Percentiles rank a stretch among this genome's conserved stretches.
Evolutionary conservation across 2,888 invertebrate species (phyloP).

Genomic region (Biston stratarius): DNA sequence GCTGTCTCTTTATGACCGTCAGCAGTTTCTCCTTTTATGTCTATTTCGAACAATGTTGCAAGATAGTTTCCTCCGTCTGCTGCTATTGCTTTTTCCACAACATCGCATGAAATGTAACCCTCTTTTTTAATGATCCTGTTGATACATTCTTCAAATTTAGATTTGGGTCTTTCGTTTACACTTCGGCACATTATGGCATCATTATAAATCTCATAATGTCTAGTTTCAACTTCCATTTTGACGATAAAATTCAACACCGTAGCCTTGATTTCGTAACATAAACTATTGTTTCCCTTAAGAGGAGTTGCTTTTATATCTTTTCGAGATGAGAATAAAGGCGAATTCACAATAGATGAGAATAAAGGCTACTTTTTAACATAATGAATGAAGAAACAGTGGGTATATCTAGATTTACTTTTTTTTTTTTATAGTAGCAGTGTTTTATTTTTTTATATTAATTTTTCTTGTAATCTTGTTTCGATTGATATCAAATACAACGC

Average conservation of each 20-base stretch:
- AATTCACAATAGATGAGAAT: slow-evolving; percentile 2
- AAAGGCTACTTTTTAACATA: background rate
- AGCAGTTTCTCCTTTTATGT: slow-evolving; percentile 58
- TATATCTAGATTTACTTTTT: background rate
- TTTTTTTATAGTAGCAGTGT: too few relatives aligned
- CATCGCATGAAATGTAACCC: slow-evolving; percentile 49
- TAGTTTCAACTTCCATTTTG: slow-evolving; percentile 30
- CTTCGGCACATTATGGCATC: slow-evolving; percentile 6
- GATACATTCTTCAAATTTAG: slow-evolving; percentile 45
- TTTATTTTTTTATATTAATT: too few relatives aligned
- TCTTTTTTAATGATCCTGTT: slow-evolving; percentile 46
- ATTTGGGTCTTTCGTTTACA: background rate
- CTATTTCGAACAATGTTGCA: slow-evolving; percentile 56
- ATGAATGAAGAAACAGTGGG: background rate
- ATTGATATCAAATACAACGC: too few relatives aligned
- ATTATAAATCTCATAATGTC: slow-evolving; percentile 20
- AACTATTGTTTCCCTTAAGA: background rate
- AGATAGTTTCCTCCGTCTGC: slow-evolving; percentile 64
- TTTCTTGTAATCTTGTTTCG: too few relatives aligned
- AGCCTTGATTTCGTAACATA: slow-evolving; percentile 3
- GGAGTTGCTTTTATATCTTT: slow-evolving; percentile 25
- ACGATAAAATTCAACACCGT: background rate
- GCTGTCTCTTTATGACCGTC: slow-evolving; percentile 56
- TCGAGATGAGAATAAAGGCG: slow-evolving; percentile 23
- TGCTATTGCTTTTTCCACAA: slow-evolving; percentile 45